A percentile compares a stretch with the other conserved stretches of the same genome.
phyloP scores from a whole-genome alignment of 1,140 invertebrate genomes.

The Probaryconus sp. region DNA sequence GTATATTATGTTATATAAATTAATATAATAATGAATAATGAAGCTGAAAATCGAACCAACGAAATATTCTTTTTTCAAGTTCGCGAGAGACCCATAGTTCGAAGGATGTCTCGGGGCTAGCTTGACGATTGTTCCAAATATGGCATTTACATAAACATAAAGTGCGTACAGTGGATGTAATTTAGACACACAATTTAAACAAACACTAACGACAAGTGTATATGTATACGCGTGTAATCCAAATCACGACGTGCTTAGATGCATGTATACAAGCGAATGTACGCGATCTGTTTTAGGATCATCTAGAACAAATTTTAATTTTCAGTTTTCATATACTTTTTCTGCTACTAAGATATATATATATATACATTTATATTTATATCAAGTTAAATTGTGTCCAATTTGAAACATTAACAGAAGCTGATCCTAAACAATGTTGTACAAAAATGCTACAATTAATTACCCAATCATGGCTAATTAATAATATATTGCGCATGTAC shows the following conservation, averaged over 20 bases:
- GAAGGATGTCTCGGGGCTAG: slow-evolving; percentile 51
- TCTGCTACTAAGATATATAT: too few relatives aligned
- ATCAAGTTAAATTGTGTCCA: too few relatives aligned
- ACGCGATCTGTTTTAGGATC: slow-evolving; percentile 31
- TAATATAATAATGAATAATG: slow-evolving; percentile 3
- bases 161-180: slow-evolving; percentile 58
- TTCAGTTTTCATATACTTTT: too few relatives aligned
- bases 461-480: slow-evolving; percentile 73
- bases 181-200: slow-evolving; percentile 44
- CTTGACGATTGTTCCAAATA: slow-evolving; percentile 48
- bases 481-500: slow-evolving; percentile 79
- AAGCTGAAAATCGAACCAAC: slow-evolving; percentile 45
- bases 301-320: too few relatives aligned
- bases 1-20: not conserved
- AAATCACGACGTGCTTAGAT: slow-evolving; percentile 43
- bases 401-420: not conserved
- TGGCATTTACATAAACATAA: slow-evolving; percentile 46
- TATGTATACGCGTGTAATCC: slow-evolving; percentile 47
- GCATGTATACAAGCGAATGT: slow-evolving; percentile 23
- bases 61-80: slow-evolving; percentile 54
- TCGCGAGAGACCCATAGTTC: slow-evolving; percentile 47
- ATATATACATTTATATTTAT: too few relatives aligned
- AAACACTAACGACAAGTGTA: slow-evolving; percentile 47
- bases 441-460: slow-evolving; percentile 63
- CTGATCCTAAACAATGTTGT: slow-evolving; percentile 35